These are phyloP conservation scores for Diarsia dahlii DNA, from an alignment of 2,888 invertebrate genomes.

Conservation along the genomic window DNA sequence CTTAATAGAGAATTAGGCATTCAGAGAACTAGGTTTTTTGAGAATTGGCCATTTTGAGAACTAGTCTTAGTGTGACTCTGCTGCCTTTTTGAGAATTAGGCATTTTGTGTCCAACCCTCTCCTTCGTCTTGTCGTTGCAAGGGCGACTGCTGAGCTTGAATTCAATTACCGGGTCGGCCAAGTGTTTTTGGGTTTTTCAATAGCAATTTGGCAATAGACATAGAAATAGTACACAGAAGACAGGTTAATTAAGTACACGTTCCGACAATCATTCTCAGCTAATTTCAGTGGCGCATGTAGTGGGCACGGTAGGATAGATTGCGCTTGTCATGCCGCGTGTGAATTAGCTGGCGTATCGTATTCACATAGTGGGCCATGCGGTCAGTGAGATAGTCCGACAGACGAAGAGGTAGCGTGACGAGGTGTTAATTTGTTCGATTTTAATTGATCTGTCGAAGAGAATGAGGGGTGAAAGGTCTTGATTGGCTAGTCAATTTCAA, in stretches of 20 bases:
- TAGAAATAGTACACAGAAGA: conserved; percentile 1
- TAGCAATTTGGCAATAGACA: background rate
- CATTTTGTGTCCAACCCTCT: too few relatives aligned
- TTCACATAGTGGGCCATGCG: conserved; percentile 18
- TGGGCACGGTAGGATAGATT: conserved; percentile 50
- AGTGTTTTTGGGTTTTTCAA: too few relatives aligned
- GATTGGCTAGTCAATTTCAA: conserved; percentile 2
- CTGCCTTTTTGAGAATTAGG: too few relatives aligned
- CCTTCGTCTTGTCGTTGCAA: too few relatives aligned
- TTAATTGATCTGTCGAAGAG: conserved; percentile 14
- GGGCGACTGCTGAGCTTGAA: too few relatives aligned
- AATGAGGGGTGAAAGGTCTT: background rate
- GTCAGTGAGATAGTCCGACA: conserved; percentile 21
- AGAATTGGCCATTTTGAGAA: too few relatives aligned
- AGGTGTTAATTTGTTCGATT: conserved; percentile 24
- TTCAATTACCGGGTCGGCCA: too few relatives aligned
- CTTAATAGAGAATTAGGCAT: too few relatives aligned
- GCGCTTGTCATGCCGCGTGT: conserved; percentile 48
- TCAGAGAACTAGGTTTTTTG: too few relatives aligned
- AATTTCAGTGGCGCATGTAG: conserved; percentile 49
- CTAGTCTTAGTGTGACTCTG: too few relatives aligned
- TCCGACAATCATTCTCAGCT: conserved; percentile 40
- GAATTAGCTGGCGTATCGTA: conserved; percentile 40
- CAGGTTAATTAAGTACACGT: conserved; percentile 44
- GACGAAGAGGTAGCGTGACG: conserved; percentile 6